Percentiles rank a stretch among this genome's conserved stretches.
Evolutionary conservation across 2,888 invertebrate genomes (phyloP).

Genomic region (Lypha dubia): DNA sequence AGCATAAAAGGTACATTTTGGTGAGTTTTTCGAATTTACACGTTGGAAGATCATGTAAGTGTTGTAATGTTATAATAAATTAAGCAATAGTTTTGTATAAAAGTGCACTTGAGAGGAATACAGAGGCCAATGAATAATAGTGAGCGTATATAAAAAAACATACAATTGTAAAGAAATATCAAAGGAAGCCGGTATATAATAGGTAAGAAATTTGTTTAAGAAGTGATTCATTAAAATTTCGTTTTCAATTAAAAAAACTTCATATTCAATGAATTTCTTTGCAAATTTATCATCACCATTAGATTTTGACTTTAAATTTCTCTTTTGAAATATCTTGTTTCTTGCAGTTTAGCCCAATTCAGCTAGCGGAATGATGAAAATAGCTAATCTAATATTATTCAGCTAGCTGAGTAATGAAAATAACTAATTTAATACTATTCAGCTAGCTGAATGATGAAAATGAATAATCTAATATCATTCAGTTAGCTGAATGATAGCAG

Average conservation of each 20-base stretch:
- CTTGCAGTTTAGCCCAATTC: too few relatives aligned
- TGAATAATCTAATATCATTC: not conserved
- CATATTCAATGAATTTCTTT: too few relatives aligned
- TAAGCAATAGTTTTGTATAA: conserved; percentile 48
- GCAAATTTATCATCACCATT: too few relatives aligned
- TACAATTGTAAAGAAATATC: not conserved
- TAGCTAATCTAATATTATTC: not conserved
- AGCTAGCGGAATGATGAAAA: too few relatives aligned
- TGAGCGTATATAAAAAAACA: not conserved
- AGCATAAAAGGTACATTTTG: conserved; percentile 66
- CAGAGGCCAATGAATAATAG: not conserved
- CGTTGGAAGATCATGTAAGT: conserved; percentile 66
- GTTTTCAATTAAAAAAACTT: too few relatives aligned
- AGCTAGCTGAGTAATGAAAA: not conserved
- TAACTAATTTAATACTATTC: not conserved
- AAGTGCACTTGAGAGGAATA: conserved; percentile 68
- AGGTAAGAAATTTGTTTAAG: too few relatives aligned
- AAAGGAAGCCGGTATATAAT: not conserved
- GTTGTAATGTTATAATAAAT: conserved; percentile 51
- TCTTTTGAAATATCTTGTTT: too few relatives aligned
- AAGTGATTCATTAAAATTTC: too few relatives aligned
- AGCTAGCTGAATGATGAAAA: not conserved
- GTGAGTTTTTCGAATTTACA: conserved; percentile 49
- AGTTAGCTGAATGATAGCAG: not conserved
- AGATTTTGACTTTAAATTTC: too few relatives aligned